Conservation (phyloP, 2,797 vertebrate species). For the Enteromius afrohamiltoni region DNA sequence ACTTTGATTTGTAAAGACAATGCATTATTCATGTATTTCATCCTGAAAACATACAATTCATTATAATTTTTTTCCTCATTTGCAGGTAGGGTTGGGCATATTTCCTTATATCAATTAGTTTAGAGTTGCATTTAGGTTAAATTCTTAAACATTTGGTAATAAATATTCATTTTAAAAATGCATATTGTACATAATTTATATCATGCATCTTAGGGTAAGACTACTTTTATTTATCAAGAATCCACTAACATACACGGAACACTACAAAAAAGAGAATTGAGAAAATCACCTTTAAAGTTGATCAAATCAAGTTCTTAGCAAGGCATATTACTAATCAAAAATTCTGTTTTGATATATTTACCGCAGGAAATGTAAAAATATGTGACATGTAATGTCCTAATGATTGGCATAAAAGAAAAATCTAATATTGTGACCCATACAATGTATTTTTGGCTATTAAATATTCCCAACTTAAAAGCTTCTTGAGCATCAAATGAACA, state of each 20-base stretch:
- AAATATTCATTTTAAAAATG: not conserved
- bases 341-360: too few species aligned
- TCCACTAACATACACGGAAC: not conserved
- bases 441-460: too few species aligned
- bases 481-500: not conserved
- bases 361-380: too few species aligned
- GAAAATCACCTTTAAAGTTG: too few species aligned
- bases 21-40: not conserved
- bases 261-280: too few species aligned
- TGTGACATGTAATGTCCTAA: too few species aligned
- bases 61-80: not conserved
- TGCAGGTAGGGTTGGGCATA: not conserved
- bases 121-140: not conserved
- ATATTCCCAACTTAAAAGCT: too few species aligned
- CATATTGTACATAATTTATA: not conserved
- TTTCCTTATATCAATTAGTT: not conserved
- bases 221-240: not conserved
- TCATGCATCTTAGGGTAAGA: not conserved
- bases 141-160: not conserved
- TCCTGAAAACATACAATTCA: not conserved
- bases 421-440: too few species aligned
- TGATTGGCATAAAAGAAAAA: too few species aligned
- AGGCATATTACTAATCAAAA: too few species aligned
- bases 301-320: too few species aligned
- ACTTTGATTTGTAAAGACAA: slow-evolving; percentile 1